Percentiles rank a stretch among this genome's conserved stretches.
phyloP scores from a whole-genome alignment of 2,888 invertebrate genomes.

The Panzeria rudis region DNA sequence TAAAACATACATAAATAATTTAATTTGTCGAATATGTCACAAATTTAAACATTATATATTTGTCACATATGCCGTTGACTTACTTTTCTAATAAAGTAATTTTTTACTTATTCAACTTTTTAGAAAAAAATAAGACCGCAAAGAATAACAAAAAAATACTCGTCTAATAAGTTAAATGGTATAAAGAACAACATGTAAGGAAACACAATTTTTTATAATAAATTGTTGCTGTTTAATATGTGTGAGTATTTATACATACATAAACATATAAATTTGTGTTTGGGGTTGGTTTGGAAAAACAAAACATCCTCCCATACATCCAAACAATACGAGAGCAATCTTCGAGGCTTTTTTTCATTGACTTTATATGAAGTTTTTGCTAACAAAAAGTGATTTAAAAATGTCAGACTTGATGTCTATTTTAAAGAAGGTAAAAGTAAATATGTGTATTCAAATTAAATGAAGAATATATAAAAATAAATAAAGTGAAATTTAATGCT shows the following conservation, averaged over 20 bases:
- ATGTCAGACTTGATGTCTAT: not conserved
- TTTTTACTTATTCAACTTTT: not conserved
- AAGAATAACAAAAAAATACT: not conserved
- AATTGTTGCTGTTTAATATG: not conserved
- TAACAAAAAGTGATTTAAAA: not conserved
- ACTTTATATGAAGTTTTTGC: not conserved
- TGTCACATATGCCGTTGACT: constrained; percentile 50
- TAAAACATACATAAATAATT: constrained; percentile 53
- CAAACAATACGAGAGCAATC: not conserved
- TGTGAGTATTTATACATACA: not conserved
- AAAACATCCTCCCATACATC: too few species aligned
- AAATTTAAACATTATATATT: constrained; percentile 41
- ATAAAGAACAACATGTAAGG: not conserved
- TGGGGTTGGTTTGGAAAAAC: too few species aligned
- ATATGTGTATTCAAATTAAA: not conserved
- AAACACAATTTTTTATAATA: too few species aligned
- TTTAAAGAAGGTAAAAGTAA: not conserved
- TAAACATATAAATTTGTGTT: not conserved
- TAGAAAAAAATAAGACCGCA: not conserved
- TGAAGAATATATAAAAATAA: not conserved
- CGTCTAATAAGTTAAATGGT: not conserved
- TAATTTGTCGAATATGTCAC: constrained; percentile 63
- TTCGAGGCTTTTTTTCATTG: too few species aligned
- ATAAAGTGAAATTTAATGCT: not conserved
- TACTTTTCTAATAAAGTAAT: constrained; percentile 3